phyloP scores from a whole-genome alignment of 2,888 invertebrate genomes.

The Eupithecia tripunctaria region DNA sequence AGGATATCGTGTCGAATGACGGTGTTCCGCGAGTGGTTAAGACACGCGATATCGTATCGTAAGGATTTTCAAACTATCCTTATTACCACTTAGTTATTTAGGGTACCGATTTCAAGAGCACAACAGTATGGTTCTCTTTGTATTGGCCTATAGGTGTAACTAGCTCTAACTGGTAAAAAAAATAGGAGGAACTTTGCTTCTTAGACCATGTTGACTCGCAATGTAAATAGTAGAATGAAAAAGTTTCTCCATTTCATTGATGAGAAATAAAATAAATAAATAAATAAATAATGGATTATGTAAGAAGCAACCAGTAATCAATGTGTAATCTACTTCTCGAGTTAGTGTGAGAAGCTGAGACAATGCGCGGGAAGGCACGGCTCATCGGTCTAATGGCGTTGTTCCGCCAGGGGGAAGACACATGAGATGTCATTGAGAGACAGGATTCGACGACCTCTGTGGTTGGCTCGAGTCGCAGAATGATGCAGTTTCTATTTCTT shows the following conservation, averaged over 20 bases:
- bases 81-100: no score
- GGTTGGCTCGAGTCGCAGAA: not conserved
- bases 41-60: not conserved
- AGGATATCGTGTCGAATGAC: not conserved
- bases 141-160: no score
- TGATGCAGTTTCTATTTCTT: not conserved
- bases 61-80: not conserved
- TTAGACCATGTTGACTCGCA: no score
- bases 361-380: conserved; percentile 76
- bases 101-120: no score
- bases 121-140: no score
- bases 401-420: no score
- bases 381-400: conserved; percentile 69
- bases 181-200: no score
- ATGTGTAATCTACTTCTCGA: conserved; percentile 53
- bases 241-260: conserved; percentile 19
- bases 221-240: not conserved
- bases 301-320: conserved; percentile 40
- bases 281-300: no score
- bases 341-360: conserved; percentile 69
- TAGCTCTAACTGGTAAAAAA: no score
- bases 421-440: no score
- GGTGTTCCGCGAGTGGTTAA: not conserved
- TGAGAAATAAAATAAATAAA: conserved; percentile 12
- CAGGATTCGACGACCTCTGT: no score